Base-by-base conservation (phyloP, 2,888 invertebrate species). In the Cantharis lateralis region DNA sequence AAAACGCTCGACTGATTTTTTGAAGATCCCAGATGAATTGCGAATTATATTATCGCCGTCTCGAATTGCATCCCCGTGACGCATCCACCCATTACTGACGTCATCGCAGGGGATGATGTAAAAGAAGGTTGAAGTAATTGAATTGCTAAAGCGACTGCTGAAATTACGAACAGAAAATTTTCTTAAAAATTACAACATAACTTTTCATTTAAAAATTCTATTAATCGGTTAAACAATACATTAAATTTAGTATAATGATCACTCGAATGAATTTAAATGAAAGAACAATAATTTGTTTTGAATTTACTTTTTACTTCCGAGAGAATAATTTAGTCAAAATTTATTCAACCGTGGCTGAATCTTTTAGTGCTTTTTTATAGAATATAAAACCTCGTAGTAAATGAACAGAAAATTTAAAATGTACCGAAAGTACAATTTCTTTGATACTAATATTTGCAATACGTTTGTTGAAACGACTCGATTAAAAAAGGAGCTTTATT, bases 31-130 rank as follows among this genome's bases (percentile, higher is more conserved):
- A 32, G 20, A 80, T 68, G 82, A 80, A 76, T 82, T 82, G 78
- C 78, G 82, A 82, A 82, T 82, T 82, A 82, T 82, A 80, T 82
- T 82, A 82, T 80, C 78, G 79, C 70, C 81, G 80, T 79, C 76
- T 80, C 78, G 77, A 81, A 83, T 82, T 83, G 83, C 83, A 83
- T 82, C 81, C 80, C 78, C 78, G 82, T 84, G 84, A 84, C 84
- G 83, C 84, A 84, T 84, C 82, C 80, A 75, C 24, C 81, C 80
- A 82, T 82, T 84, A 84, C 82, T 84, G 83, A 84, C 84, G 83
- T 84, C 83, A 83, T 81, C 83, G 81, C 73, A 68, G 71, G 68
- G 74, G 74, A 75, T 71, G 64, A 62, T 71, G 68, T 68, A 78
- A 77, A 75, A 78, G 72, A 76, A 79, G 78, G 80, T 78, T 74